A percentile compares a stretch with the other conserved stretches of the same genome.
phyloP scores from a whole-genome alignment of 2,113 vertebrate genomes.

The Tretioscincus oriximinensis region DNA sequence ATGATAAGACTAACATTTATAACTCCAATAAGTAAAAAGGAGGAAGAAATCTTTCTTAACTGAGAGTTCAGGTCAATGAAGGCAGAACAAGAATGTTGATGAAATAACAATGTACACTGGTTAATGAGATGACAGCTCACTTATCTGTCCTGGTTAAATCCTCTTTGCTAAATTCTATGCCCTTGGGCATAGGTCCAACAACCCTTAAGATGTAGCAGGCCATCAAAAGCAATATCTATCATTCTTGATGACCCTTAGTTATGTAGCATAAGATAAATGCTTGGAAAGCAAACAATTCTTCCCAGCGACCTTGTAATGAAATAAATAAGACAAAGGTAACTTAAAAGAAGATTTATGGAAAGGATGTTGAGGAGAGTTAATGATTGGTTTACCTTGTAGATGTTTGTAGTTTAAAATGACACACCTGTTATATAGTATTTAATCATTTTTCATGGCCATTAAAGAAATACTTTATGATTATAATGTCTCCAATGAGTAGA shows the following conservation, averaged over 20 bases:
- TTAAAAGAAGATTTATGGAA: conserved; percentile 35
- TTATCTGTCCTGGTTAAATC: conserved; percentile 57
- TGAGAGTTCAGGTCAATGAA: conserved; percentile 54
- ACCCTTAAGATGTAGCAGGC: conserved; percentile 30
- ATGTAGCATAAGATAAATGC: conserved; percentile 16
- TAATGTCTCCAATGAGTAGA: not conserved
- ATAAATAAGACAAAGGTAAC: not conserved
- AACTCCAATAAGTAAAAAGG: conserved; percentile 34
- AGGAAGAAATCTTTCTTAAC: conserved; percentile 37
- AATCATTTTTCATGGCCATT: not conserved
- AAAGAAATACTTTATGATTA: not conserved
- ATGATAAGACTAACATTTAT: conserved; percentile 1
- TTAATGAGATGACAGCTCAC: conserved; percentile 65
- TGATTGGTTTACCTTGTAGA: conserved; percentile 25
- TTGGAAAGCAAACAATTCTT: conserved; percentile 35
- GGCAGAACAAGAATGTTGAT: conserved; percentile 60
- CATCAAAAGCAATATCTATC: conserved; percentile 49
- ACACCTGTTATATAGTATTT: not conserved
- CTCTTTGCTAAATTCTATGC: conserved; percentile 49
- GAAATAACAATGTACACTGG: conserved; percentile 60
- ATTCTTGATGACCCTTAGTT: conserved; percentile 45
- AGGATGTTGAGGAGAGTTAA: conserved; percentile 49
- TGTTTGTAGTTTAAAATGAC: conserved; percentile 51
- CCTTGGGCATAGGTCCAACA: conserved; percentile 63
- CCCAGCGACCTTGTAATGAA: conserved; percentile 33